A percentile compares a stretch with the other conserved stretches of the same genome.
phyloP scores from a whole-genome alignment of 2,797 vertebrate species.

The Xenentodon cancila region DNA sequence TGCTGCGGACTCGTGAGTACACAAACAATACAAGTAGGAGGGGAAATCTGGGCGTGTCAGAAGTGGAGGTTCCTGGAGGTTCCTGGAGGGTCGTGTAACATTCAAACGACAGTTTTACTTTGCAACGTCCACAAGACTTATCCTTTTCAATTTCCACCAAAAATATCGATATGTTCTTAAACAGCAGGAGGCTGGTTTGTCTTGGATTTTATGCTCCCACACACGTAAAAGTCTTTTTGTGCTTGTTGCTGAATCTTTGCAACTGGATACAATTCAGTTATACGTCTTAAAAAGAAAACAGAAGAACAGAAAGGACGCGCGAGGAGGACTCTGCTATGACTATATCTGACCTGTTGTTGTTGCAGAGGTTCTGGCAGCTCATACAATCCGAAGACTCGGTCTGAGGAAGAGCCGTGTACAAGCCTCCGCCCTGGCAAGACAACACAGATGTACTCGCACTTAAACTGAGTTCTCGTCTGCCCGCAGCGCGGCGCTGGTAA shows the following conservation, averaged over 20 bases:
- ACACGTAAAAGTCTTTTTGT: no score
- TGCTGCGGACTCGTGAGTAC: slow-evolving; percentile 77
- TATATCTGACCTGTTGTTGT: slow-evolving; percentile 92
- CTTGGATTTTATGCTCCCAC: no score
- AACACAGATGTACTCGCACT: slow-evolving; percentile 9
- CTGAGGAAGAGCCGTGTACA: slow-evolving; percentile 87
- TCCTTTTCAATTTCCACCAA: no score
- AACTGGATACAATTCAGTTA: no score
- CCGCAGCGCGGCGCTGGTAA: neutral
- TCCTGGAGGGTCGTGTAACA: slow-evolving; percentile 5
- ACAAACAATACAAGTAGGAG: slow-evolving; percentile 76
- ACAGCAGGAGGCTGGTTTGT: no score
- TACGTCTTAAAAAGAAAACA: neutral
- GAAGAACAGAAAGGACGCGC: neutral
- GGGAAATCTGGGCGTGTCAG: slow-evolving; percentile 24
- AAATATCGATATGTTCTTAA: no score
- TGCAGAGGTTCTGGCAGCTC: slow-evolving; percentile 93
- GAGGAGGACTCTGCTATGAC: no score
- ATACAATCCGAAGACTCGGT: slow-evolving; percentile 87
- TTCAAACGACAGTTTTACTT: neutral
- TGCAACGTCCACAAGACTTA: no score
- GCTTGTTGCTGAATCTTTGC: no score
- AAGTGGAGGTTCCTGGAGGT: slow-evolving; percentile 16
- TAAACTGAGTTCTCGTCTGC: slow-evolving; percentile 4
- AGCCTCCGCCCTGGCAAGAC: slow-evolving; percentile 84